Base-by-base conservation (phyloP, 2,797 vertebrate species). In the Myripristis murdjan region DNA sequence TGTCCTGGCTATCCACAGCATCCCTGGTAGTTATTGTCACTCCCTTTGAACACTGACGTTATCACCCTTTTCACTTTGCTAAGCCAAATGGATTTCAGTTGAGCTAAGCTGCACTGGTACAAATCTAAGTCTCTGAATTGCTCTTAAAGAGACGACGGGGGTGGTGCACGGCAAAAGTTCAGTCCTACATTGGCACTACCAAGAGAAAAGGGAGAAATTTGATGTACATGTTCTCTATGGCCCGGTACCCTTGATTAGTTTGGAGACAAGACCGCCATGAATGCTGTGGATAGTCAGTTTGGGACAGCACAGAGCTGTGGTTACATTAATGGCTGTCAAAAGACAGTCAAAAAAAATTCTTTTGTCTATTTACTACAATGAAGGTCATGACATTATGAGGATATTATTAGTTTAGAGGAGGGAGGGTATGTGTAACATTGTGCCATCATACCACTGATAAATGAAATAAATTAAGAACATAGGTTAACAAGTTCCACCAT, bases 391-490 rank as follows among this genome's bases (percentile, higher is more conserved):
- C 22, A 18, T 23, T 33, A 52, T 39, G 33, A 2, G 22, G 46
- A 70, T 70, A 51, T 64, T 56, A 37, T 24, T 58, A 75, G 41
- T 63, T 70, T 12, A 44, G 43, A 72, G 31, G 10, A 79, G 23
- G 64, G 81, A 83, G 81, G 77, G 76, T 43, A 78, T 7, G 5
- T 71, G 35, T 49, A 56, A 55, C 44, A 41, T 44, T 26, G 61
- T 58, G 16, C 37, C 64, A 59, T 72, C 61, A 62, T 56, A 70
- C 53, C 60, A 71, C 48, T 18, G 41, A 80, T 48, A 70, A 37
- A 79, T 70, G 33, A 84, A 90, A 91, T 88, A 89, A 88, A 83
- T 90, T 84, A 89, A 84, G 81, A 86, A 81, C 31, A 80, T 31
- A 67, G 56, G 57, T 75, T 82, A 87, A 83, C 79, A 81, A 83